Conservation (phyloP, 2,888 invertebrate genomes). For the Coelogynopora nodosa region DNA sequence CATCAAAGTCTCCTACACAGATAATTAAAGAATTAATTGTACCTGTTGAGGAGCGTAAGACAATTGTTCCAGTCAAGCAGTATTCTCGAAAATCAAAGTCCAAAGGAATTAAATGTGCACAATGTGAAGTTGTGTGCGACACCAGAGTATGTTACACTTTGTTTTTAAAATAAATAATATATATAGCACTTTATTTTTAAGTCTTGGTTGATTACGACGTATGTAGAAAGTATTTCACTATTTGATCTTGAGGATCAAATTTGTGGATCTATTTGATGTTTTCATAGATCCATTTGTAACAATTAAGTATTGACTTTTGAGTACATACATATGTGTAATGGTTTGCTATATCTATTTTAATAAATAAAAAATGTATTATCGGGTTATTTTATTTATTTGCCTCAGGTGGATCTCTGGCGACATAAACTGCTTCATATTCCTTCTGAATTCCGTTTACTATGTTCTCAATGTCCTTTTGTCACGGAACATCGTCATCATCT, state of each 20-base stretch:
- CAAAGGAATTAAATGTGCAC: conserved; percentile 1
- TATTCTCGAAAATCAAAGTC: background rate
- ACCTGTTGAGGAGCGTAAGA: too few relatives aligned
- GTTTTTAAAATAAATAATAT: too few relatives aligned
- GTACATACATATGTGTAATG: background rate
- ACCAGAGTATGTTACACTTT: background rate
- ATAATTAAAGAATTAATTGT: too few relatives aligned
- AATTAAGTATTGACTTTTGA: too few relatives aligned
- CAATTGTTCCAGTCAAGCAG: background rate
- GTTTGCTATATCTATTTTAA: background rate
- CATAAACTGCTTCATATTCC: background rate
- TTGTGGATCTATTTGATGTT: too few relatives aligned
- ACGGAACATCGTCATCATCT: conserved; percentile 2
- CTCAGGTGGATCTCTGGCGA: background rate
- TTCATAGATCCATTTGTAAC: too few relatives aligned
- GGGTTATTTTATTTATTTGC: too few relatives aligned
- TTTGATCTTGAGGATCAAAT: too few relatives aligned
- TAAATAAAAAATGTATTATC: background rate
- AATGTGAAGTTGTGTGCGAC: conserved; percentile 3
- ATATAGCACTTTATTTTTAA: too few relatives aligned
- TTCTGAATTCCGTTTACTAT: background rate
- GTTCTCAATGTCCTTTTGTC: background rate
- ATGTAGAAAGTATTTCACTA: too few relatives aligned
- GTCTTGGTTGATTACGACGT: too few relatives aligned
- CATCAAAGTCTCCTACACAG: too few relatives aligned